Percentiles rank a stretch among this genome's conserved stretches.
Evolutionary conservation across 2,797 vertebrate genomes (phyloP).

Genomic region (Cottoperca gobio): DNA sequence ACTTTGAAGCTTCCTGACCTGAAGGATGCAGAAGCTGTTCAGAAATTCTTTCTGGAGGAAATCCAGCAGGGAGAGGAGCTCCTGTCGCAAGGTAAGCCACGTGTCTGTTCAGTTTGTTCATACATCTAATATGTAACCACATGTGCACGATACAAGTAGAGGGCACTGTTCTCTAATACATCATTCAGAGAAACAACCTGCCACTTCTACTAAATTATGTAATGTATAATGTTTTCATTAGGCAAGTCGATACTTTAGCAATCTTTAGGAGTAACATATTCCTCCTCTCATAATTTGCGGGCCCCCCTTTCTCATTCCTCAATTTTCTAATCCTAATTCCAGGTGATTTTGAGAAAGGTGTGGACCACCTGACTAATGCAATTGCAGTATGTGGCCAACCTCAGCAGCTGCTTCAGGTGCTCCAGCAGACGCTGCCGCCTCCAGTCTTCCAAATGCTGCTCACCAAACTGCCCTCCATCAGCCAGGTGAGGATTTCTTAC

Average conservation of each 20-base stretch:
- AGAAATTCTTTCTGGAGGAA: constrained; percentile 98
- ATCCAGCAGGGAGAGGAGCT: constrained; percentile 98
- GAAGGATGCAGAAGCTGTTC: constrained; percentile 96
- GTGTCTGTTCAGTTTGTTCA: not conserved
- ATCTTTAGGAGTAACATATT: not conserved
- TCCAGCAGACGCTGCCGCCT: constrained; percentile 95
- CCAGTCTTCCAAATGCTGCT: constrained; percentile 98
- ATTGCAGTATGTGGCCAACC: constrained; percentile 97
- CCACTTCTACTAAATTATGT: not conserved
- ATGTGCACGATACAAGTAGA: not conserved
- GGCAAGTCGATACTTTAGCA: not conserved
- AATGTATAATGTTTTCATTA: not conserved
- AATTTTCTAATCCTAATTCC: not conserved
- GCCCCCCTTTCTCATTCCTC: not conserved
- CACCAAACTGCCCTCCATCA: constrained; percentile 94
- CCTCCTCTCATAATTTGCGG: not conserved
- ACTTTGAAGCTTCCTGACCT: constrained; percentile 90
- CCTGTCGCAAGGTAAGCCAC: constrained; percentile 89
- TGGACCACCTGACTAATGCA: constrained; percentile 98
- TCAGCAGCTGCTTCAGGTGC: constrained; percentile 95
- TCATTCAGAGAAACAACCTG: not conserved
- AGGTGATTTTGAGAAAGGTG: constrained; percentile 96
- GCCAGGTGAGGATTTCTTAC: constrained; percentile 71
- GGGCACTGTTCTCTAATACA: no score
- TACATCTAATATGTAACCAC: not conserved